Evolutionary conservation across 2,888 invertebrate species (phyloP), one percentile per base, ranked within the genome.

Genomic region (Allacma fusca): DNA sequence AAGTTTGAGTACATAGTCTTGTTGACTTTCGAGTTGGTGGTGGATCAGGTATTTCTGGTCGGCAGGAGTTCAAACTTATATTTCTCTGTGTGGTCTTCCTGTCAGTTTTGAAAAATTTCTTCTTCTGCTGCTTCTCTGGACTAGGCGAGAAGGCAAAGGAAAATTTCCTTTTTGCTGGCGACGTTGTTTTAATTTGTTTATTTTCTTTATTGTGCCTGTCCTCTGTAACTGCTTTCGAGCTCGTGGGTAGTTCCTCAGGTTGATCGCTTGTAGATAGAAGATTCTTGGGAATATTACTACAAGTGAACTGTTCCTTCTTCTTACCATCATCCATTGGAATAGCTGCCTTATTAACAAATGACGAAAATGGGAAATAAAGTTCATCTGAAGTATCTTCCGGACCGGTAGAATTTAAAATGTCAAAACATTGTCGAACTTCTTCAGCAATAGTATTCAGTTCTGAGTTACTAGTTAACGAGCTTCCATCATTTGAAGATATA

Each of bases 91-190:
- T 23, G 19, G 73, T 59, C 29, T 77, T 70, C 7, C 44, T 73
- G n/a, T 71, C 67, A 19, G 73, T 76, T 65, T 81, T 82, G 43
- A 83, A 83, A 78, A 83, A 80, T 29, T 81, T 81, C n/a, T 76
- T 69, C 23, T 79, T 79, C 1, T 57, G 65, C n/a, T 43, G 43
- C 16, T 81, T 82, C 57, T 82, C 77, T 5, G 82, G 82, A 62
- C 82, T 82, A 12, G 81, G 82, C 13, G 81, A 80, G 69, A 82
- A 82, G 0, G 78, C 80, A 13, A 64, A n/a, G 24, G 64, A 24
- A 16, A 69, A 75, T 1, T 67, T 75, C 24, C 82, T 28, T 67
- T 82, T 82, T 26, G 19, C n/a, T 7, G 64, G 64, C 5, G 74
- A n/a, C 34, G 59, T 26, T 7, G 50, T 9, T 23, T 70, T 44